Evolutionary conservation across 2,113 vertebrate species (phyloP).

Genomic region (Nicator chloris): DNA sequence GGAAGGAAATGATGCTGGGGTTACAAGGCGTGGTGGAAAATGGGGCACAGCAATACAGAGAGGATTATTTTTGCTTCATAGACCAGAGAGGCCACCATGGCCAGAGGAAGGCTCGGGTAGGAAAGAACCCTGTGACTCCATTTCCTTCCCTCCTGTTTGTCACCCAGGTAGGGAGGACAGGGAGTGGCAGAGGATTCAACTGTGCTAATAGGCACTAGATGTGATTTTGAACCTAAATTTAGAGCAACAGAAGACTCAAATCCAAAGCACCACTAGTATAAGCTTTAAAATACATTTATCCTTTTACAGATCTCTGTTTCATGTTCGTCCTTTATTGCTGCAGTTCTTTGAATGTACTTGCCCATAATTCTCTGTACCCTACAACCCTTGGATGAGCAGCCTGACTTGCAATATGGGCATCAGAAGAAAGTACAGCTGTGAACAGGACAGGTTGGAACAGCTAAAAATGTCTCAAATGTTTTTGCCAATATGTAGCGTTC

Average conservation of each 20-base stretch:
- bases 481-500: neutral
- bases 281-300: neutral
- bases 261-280: neutral
- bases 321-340: neutral
- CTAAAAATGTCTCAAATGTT: neutral
- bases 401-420: constrained; percentile 31
- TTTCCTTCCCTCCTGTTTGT: neutral
- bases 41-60: neutral
- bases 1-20: neutral
- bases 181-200: neutral
- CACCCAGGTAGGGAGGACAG: neutral
- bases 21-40: neutral
- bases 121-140: neutral
- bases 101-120: neutral
- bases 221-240: neutral
- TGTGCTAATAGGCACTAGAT: neutral
- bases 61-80: neutral
- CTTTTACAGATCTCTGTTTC: neutral
- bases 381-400: constrained; percentile 19
- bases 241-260: neutral
- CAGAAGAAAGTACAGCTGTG: neutral
- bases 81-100: neutral
- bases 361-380: neutral
- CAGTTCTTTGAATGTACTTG: neutral
- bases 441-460: neutral